These are phyloP conservation scores for Aleiodes sp. DNA, from an alignment of 1,140 invertebrate genomes.

Conservation along the genomic window DNA sequence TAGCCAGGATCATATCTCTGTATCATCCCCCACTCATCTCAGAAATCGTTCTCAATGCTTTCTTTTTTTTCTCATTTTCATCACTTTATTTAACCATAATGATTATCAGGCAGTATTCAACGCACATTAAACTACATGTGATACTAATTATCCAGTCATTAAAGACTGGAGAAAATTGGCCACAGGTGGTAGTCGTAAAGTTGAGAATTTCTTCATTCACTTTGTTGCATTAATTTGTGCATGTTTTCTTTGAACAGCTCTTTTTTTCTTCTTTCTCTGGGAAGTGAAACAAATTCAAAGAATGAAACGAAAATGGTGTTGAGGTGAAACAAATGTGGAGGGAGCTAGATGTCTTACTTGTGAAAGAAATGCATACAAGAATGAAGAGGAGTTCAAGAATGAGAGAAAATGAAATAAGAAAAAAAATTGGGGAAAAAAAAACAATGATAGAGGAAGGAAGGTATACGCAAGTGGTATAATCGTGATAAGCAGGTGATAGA, in stretches of 20 bases:
- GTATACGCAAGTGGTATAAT: constrained; percentile 62
- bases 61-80: not conserved
- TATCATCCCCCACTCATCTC: not conserved
- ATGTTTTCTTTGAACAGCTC: no score
- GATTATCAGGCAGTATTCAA: not conserved
- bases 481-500: constrained; percentile 68
- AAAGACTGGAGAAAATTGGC: not conserved
- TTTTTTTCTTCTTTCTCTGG: not conserved
- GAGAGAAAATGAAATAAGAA: constrained; percentile 31
- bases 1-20: not conserved
- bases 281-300: not conserved
- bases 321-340: not conserved
- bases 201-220: no score
- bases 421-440: constrained; percentile 18
- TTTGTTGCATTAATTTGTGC: no score
- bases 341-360: constrained; percentile 47
- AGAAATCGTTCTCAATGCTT: not conserved
- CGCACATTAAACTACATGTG: not conserved
- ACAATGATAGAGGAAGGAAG: constrained; percentile 40
- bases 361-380: constrained; percentile 30
- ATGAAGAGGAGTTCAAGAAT: constrained; percentile 24
- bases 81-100: not conserved
- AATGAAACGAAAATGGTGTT: not conserved
- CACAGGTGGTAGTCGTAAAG: constrained; percentile 6
- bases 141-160: not conserved